Evolutionary conservation across 37 sponge, comb jelly and placozoan species (phyloP).

Genomic region (Oopsacas minuta): DNA sequence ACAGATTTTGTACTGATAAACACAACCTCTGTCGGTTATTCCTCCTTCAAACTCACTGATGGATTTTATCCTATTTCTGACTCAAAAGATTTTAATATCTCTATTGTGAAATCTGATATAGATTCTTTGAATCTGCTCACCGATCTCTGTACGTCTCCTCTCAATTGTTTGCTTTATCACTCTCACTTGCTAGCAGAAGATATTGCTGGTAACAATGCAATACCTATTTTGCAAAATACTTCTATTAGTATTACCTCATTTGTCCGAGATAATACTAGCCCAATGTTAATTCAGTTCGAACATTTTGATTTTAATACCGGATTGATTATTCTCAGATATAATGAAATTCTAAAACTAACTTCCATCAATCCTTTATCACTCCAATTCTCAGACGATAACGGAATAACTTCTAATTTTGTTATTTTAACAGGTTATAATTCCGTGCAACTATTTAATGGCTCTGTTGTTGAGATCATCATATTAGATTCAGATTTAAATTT

Average conservation of each 20-base stretch:
- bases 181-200: slow-evolving; percentile 31
- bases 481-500: slow-evolving; percentile 36
- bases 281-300: slow-evolving; percentile 45
- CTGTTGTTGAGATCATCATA: slow-evolving; percentile 41
- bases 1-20: slow-evolving; percentile 41
- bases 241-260: slow-evolving; percentile 21
- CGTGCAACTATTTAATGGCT: slow-evolving; percentile 30
- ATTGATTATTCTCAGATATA: slow-evolving; percentile 36
- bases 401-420: slow-evolving; percentile 12
- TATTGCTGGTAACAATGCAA: slow-evolving; percentile 43
- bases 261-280: slow-evolving; percentile 32
- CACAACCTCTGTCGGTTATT: background rate
- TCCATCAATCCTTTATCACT: slow-evolving; percentile 34
- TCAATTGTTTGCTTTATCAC: background rate
- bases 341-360: slow-evolving; percentile 38
- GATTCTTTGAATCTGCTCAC: background rate
- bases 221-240: slow-evolving; percentile 30
- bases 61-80: background rate
- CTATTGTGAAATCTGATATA: background rate
- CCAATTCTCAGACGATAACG: background rate
- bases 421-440: slow-evolving; percentile 24
- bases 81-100: background rate
- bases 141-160: background rate
- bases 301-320: slow-evolving; percentile 59
- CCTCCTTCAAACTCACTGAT: background rate